Conservation (phyloP, 2,797 vertebrate genomes). For the Oreochromis grahami region DNA sequence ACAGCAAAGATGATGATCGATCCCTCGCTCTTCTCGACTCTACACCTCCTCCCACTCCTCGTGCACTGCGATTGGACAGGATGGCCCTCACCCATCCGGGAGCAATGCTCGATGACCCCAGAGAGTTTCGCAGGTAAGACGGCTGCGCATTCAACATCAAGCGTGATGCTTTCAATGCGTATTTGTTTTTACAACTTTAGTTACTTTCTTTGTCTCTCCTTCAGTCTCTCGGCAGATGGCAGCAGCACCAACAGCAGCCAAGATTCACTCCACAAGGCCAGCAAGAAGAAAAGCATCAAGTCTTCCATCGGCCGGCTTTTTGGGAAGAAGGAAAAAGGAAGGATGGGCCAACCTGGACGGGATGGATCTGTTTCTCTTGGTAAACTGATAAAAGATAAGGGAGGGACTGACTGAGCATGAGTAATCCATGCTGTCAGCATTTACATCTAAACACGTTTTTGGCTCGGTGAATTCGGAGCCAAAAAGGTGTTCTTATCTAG, state of each 20-base stretch:
- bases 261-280: constrained; percentile 88
- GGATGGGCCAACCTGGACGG: constrained; percentile 82
- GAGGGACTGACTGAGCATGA: not conserved
- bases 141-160: not conserved
- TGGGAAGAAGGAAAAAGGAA: constrained; percentile 89
- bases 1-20: constrained; percentile 87
- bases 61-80: constrained; percentile 84
- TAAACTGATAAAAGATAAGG: constrained; percentile 51
- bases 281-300: constrained; percentile 93
- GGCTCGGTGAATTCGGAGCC: not conserved
- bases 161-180: not conserved
- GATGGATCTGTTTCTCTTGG: constrained; percentile 82
- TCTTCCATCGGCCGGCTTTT: constrained; percentile 89
- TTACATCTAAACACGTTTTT: not conserved
- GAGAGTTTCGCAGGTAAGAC: constrained; percentile 79
- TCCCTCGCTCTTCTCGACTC: constrained; percentile 85
- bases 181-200: not conserved
- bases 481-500: not conserved
- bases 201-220: not conserved
- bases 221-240: constrained; percentile 75
- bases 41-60: constrained; percentile 84
- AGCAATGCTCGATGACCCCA: constrained; percentile 82
- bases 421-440: not conserved
- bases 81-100: constrained; percentile 88
- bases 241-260: constrained; percentile 82